These are phyloP conservation scores for Panopea generosa DNA, from an alignment of 2,888 invertebrate species.

Conservation along the genomic window DNA sequence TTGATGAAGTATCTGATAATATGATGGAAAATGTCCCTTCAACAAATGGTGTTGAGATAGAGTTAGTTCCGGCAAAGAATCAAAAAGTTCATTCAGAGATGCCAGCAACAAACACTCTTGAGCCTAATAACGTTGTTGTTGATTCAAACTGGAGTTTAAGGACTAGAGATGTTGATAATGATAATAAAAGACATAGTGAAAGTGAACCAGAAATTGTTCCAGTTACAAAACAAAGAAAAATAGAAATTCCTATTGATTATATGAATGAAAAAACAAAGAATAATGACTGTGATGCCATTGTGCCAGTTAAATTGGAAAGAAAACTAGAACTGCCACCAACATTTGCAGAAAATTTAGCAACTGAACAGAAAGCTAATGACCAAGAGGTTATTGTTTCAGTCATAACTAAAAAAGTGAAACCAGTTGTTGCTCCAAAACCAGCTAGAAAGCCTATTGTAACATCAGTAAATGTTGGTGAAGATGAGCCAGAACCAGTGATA, in stretches of 20 bases:
- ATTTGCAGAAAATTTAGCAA: conserved; percentile 17
- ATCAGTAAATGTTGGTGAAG: conserved; percentile 5
- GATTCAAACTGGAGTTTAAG: conserved; percentile 53
- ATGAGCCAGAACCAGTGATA: conserved; percentile 30
- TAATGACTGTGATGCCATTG: conserved; percentile 44
- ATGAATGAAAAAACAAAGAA: conserved; percentile 9
- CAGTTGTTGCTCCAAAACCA: conserved; percentile 28
- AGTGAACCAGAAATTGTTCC: conserved; percentile 36
- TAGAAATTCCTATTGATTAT: conserved; percentile 36
- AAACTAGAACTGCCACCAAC: conserved; percentile 32
- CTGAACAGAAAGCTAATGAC: conserved; percentile 4
- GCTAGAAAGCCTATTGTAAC: conserved; percentile 22
- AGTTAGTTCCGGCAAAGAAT: not conserved
- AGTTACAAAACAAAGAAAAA: conserved; percentile 37
- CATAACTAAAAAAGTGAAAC: conserved; percentile 21
- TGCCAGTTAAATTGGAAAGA: conserved; percentile 57
- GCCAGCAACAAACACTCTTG: not conserved
- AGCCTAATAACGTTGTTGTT: not conserved
- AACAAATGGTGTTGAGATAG: not conserved
- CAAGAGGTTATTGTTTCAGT: conserved; percentile 20
- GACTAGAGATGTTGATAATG: conserved; percentile 16
- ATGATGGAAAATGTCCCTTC: not conserved
- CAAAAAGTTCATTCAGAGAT: not conserved
- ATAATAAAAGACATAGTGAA: not conserved
- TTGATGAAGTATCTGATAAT: conserved; percentile 4